Evolutionary conservation across 1,140 invertebrate species (phyloP).

Genomic region (Drosophila burlai): DNA sequence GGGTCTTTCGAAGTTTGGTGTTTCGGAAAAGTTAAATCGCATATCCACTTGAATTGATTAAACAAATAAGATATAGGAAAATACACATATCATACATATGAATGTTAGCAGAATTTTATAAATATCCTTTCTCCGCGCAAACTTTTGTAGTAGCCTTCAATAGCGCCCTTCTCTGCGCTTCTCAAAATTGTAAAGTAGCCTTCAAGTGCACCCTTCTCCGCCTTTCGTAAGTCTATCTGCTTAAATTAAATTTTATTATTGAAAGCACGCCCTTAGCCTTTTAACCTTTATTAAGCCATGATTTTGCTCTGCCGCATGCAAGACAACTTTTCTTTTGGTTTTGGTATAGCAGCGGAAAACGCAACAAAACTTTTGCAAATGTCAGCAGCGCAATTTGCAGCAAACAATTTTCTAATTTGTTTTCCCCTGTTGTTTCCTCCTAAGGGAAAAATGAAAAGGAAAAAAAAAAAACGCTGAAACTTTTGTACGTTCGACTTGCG

Average conservation of each 20-base stretch:
- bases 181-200: background rate
- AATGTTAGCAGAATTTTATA: background rate
- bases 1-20: background rate
- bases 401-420: constrained; percentile 72
- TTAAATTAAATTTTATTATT: background rate
- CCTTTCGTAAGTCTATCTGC: background rate
- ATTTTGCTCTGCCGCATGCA: constrained; percentile 15
- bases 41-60: background rate
- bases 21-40: background rate
- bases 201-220: background rate
- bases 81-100: too few relatives aligned
- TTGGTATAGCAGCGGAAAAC: constrained; percentile 18
- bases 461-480: constrained; percentile 13
- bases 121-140: background rate
- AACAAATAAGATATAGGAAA: background rate
- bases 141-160: too few relatives aligned
- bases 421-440: constrained; percentile 22
- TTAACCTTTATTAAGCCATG: constrained; percentile 37
- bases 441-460: background rate
- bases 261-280: background rate
- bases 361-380: constrained; percentile 56
- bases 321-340: constrained; percentile 45
- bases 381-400: constrained; percentile 66
- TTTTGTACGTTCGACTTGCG: constrained; percentile 45
- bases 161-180: background rate